Base-by-base conservation (phyloP, 1,140 invertebrate species). In the Hesperophylax magnus region DNA sequence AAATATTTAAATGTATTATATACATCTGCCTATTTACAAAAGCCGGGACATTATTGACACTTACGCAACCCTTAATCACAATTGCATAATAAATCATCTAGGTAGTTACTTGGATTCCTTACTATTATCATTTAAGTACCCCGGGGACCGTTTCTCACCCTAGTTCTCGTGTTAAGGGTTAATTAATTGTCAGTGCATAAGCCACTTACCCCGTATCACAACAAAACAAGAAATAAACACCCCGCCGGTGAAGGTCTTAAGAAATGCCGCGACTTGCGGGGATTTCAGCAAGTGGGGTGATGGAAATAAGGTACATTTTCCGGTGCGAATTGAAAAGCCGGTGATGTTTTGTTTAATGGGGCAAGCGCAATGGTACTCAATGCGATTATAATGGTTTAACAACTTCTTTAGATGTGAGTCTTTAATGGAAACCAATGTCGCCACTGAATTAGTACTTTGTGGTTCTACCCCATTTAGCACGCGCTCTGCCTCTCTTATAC, bases 131-230 rank as follows among this genome's bases (percentile, higher is more conserved):
- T 39, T 58, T 31, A 76, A 76, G 17, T 27, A 11, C 53, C 27
- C 27, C 75, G 20, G 14, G 39, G 60, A 69, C 65, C 60, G 34
- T 20, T 76, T 65, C 72, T 75, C 78, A 75, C 81, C 82, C 82
- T 60, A 47, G 34, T 63, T 34, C 56, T 34, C 34, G 60, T 72
- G 71, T 82, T 80, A 77, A 81, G 83, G 78, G 83, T 84, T 84
- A 80, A 84, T 84, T 84, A 84, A 84, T 84, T 84, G 78, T 27
- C 77, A 31, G 74, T 74, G 79, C 79, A 81, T 84, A 84, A 84
- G 83, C 83, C 79, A 84, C 78, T 84, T 84, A 84, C 27, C 61
- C 53, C 80, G 79, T 84, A 84, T 84, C 83, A 79, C 80, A 78
- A 78, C 83, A 80, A 78, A 77, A 82, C 83, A 84, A 82, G 71